phyloP scores from a whole-genome alignment of 2,888 invertebrate genomes.

The Drosophila limbata region DNA sequence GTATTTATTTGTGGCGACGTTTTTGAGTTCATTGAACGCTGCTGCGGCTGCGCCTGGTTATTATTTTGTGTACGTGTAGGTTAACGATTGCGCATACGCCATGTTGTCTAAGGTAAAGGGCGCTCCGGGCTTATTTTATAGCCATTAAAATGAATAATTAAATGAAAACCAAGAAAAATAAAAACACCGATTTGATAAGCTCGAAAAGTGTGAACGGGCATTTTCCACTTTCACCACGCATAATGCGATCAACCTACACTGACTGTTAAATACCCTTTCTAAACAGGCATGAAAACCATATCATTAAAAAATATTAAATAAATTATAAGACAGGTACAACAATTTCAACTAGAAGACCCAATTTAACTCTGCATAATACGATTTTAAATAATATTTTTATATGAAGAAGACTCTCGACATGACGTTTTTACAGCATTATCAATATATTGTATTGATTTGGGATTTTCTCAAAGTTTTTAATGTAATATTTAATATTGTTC shows the following conservation, averaged over 20 bases:
- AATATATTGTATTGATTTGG: too few species aligned
- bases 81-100: conserved; percentile 61
- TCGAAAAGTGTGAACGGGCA: conserved; percentile 50
- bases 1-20: conserved; percentile 25
- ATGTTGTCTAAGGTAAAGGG: conserved; percentile 57
- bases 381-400: too few species aligned
- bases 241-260: background rate
- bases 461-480: too few species aligned
- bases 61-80: conserved; percentile 32
- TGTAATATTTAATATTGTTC: too few species aligned
- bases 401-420: too few species aligned
- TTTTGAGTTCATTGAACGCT: conserved; percentile 60
- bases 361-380: too few species aligned
- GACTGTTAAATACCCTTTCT: conserved; percentile 32
- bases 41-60: conserved; percentile 25
- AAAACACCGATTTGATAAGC: background rate
- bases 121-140: conserved; percentile 19
- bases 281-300: background rate
- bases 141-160: conserved; percentile 22
- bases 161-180: conserved; percentile 30
- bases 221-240: conserved; percentile 84
- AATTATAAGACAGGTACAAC: too few species aligned
- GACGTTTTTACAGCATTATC: too few species aligned
- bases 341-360: too few species aligned
- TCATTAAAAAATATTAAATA: background rate